Conservation (phyloP, 2,113 vertebrate genomes). For the Ginglymostoma cirratum region DNA sequence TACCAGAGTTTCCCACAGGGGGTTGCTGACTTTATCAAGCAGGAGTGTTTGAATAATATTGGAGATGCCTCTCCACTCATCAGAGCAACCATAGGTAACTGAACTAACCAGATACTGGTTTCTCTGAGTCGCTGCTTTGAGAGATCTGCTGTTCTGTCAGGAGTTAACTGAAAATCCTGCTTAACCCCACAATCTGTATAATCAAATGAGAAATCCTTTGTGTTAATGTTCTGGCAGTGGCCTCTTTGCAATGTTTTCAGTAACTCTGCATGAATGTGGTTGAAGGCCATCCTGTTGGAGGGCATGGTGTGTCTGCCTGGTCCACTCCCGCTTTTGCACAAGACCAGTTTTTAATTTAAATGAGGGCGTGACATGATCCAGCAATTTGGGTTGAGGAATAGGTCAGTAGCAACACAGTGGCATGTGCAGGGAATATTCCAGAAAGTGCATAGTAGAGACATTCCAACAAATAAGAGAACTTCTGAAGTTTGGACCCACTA, state of each 20-base stretch:
- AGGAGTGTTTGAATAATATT: constrained; percentile 90
- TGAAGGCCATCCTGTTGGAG: neutral
- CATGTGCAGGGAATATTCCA: no score
- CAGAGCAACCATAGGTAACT: constrained; percentile 83
- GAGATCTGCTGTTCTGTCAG: no score
- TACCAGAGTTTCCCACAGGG: constrained; percentile 86
- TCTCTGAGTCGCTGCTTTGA: neutral
- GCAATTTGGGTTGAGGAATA: no score
- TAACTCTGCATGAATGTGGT: neutral
- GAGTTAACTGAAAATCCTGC: neutral
- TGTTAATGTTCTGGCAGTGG: neutral
- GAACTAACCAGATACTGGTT: neutral
- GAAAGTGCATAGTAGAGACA: no score
- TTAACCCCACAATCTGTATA: neutral
- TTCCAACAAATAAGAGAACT: no score
- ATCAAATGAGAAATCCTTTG: neutral
- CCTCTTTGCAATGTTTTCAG: neutral
- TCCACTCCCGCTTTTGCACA: no score
- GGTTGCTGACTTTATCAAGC: constrained; percentile 90
- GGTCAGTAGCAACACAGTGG: no score
- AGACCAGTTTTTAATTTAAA: no score
- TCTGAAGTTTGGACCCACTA: no score
- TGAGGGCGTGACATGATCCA: no score
- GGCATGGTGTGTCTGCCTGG: neutral
- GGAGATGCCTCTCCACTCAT: constrained; percentile 86